Conservation (phyloP, 1,140 invertebrate species). For the Megalonaias nervosa region DNA sequence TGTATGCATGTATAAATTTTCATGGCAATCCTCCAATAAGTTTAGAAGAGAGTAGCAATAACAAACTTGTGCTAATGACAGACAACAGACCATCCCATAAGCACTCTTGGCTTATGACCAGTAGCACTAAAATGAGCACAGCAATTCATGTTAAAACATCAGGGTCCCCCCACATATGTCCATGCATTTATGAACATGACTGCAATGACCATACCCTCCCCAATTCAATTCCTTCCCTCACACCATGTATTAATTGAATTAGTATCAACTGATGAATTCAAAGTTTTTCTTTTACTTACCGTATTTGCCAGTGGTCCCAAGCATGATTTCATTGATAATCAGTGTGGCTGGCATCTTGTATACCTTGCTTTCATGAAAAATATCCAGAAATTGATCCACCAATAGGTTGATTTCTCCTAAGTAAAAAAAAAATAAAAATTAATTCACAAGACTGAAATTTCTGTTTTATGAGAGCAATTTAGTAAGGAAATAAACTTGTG, state of each 20-base stretch:
- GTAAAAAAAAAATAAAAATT: neutral
- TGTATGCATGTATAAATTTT: no score
- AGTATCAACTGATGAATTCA: neutral
- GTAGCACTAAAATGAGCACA: no score
- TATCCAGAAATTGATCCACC: constrained; percentile 57
- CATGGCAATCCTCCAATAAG: no score
- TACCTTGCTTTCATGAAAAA: constrained; percentile 51
- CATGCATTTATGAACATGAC: neutral
- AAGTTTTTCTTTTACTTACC: constrained; percentile 5
- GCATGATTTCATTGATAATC: constrained; percentile 58
- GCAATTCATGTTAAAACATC: neutral
- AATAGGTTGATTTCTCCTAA: constrained; percentile 49
- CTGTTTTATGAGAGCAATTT: no score
- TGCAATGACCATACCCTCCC: neutral
- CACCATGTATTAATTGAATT: no score
- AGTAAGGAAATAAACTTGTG: no score
- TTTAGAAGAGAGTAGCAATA: no score
- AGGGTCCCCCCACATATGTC: neutral
- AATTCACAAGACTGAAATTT: neutral
- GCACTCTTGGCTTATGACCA: no score
- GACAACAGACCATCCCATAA: no score
- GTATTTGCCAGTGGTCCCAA: constrained; percentile 40
- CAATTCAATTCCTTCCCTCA: neutral
- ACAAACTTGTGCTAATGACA: no score
- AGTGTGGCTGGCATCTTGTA: constrained; percentile 52